phyloP scores from a whole-genome alignment of 2,797 vertebrate species.

The Falco cherrug region DNA sequence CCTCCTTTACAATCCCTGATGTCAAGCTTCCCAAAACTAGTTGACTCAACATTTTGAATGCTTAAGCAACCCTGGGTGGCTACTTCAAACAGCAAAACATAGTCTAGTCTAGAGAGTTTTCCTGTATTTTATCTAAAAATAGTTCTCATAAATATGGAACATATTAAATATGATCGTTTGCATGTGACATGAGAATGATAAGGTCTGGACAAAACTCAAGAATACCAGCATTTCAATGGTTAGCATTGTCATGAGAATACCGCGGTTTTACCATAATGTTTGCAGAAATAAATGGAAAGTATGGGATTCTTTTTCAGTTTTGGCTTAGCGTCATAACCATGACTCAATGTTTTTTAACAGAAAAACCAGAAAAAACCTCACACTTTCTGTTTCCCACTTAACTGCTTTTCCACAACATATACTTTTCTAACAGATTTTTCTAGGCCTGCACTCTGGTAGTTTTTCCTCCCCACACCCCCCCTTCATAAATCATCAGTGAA shows the following conservation, averaged over 20 bases:
- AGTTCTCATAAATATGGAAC: background rate
- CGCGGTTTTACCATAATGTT: background rate
- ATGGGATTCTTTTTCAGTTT: background rate
- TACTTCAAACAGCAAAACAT: background rate
- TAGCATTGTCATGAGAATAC: background rate
- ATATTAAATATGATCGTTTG: constrained; percentile 16
- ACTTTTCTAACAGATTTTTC: background rate
- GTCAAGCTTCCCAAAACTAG: background rate
- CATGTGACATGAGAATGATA: background rate
- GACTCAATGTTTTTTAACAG: background rate
- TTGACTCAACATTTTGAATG: background rate
- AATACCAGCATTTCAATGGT: background rate
- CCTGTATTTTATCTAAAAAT: background rate
- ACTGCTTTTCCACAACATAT: background rate
- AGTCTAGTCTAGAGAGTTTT: background rate
- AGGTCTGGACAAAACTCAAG: constrained; percentile 6
- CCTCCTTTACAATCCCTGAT: background rate
- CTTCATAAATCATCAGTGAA: background rate
- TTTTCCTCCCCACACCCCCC: background rate
- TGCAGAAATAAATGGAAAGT: background rate
- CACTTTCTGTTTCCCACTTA: background rate
- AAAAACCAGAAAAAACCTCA: background rate
- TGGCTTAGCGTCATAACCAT: background rate
- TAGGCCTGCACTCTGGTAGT: background rate
- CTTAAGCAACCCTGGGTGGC: background rate